Percentiles rank a stretch among this genome's conserved stretches.
phyloP scores from a whole-genome alignment of 2,113 vertebrate species.

The Piaya cayana region DNA sequence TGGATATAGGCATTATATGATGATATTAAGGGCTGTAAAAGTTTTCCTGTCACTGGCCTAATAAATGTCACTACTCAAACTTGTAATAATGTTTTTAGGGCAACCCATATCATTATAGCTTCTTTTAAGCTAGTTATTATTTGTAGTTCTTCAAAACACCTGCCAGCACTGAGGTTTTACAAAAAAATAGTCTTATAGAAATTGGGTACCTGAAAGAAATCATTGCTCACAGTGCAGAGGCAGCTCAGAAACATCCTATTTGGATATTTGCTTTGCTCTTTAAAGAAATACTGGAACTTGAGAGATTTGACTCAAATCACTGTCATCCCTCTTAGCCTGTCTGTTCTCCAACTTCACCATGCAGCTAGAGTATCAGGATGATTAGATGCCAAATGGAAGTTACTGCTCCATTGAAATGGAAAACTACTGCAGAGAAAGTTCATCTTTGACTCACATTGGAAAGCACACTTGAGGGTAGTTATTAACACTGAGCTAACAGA shows the following conservation, averaged over 20 bases:
- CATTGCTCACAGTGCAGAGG: background rate
- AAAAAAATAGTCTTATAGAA: background rate
- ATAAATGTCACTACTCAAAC: background rate
- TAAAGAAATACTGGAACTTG: background rate
- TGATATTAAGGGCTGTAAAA: slow-evolving; percentile 18
- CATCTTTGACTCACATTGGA: background rate
- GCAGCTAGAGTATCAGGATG: background rate
- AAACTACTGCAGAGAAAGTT: background rate
- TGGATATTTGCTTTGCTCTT: background rate
- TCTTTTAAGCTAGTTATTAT: background rate
- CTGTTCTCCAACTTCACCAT: background rate
- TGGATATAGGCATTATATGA: background rate
- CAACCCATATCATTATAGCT: background rate
- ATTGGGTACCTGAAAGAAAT: background rate
- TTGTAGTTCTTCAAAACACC: background rate
- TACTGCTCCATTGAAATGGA: background rate
- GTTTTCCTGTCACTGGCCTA: background rate
- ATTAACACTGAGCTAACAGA: background rate
- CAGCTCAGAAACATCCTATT: background rate
- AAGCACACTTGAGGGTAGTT: background rate
- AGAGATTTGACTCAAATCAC: background rate
- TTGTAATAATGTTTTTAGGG: background rate
- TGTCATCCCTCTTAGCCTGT: background rate
- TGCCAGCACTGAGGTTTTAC: background rate
- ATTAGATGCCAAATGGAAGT: background rate